These are phyloP conservation scores for Yponomeuta evonymella DNA, from an alignment of 2,888 invertebrate species.

Conservation along the genomic window DNA sequence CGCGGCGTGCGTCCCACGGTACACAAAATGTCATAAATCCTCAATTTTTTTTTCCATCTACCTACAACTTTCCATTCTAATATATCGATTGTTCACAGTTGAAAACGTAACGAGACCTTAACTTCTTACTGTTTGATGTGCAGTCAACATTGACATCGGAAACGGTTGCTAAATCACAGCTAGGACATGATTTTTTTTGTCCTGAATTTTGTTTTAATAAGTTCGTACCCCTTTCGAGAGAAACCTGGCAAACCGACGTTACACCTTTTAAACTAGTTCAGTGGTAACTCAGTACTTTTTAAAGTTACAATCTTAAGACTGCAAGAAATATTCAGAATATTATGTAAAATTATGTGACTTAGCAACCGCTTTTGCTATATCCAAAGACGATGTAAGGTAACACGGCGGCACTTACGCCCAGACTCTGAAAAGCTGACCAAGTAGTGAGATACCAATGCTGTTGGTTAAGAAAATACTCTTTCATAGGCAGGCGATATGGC, in stretches of 20 bases:
- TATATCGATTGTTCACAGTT: slow-evolving; percentile 47
- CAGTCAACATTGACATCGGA: background rate
- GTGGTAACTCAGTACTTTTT: no score
- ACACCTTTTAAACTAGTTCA: no score
- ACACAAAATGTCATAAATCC: slow-evolving; percentile 27
- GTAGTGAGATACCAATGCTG: background rate
- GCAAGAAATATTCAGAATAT: no score
- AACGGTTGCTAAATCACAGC: background rate
- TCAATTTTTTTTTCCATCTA: slow-evolving; percentile 40
- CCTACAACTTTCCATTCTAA: slow-evolving; percentile 55
- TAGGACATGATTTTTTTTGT: background rate
- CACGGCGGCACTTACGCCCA: slow-evolving; percentile 47
- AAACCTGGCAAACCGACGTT: no score
- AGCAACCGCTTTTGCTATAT: slow-evolving; percentile 1
- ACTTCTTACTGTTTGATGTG: slow-evolving; percentile 42
- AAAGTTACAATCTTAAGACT: no score
- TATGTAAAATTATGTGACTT: background rate
- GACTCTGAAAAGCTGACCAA: background rate
- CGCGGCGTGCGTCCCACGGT: slow-evolving; percentile 63
- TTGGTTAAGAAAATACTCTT: no score
- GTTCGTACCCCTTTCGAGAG: no score
- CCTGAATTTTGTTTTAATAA: background rate
- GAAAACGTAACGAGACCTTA: slow-evolving; percentile 50
- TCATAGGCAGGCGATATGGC: background rate
- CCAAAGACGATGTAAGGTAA: slow-evolving; percentile 65